These are phyloP conservation scores for Oryzias curvinotus DNA, from an alignment of 2,113 vertebrate species.

Conservation along the genomic window DNA sequence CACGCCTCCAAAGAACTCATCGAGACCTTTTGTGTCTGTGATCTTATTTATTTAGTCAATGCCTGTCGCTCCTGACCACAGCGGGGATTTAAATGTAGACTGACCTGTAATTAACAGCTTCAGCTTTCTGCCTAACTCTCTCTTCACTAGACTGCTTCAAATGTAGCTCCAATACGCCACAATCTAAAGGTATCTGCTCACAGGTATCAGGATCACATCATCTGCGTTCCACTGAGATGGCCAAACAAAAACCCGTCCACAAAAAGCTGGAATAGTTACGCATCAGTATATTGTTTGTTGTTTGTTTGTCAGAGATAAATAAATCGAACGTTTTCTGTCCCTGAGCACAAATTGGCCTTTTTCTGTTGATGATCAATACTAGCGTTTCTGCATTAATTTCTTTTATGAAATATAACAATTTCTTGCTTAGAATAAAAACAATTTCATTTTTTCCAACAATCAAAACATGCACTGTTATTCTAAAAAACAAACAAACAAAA, in stretches of 20 bases:
- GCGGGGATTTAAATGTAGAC: too few relatives aligned
- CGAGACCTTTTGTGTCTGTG: neutral
- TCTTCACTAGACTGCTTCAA: too few relatives aligned
- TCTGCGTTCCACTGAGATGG: too few relatives aligned
- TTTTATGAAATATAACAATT: constrained; percentile 6
- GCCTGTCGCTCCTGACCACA: too few relatives aligned
- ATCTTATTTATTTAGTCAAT: neutral
- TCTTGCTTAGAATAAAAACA: constrained; percentile 20
- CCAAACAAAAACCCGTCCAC: too few relatives aligned
- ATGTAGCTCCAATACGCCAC: too few relatives aligned
- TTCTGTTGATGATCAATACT: constrained; percentile 19
- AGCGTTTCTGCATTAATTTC: constrained; percentile 24
- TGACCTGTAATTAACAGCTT: too few relatives aligned
- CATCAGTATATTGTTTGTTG: neutral
- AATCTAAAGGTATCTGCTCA: too few relatives aligned
- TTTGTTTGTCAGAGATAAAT: neutral
- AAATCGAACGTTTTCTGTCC: neutral
- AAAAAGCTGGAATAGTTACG: too few relatives aligned
- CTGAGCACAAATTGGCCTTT: constrained; percentile 6
- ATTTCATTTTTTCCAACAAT: neutral
- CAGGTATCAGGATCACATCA: too few relatives aligned
- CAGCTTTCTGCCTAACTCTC: too few relatives aligned
- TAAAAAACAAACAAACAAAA: constrained; percentile 7
- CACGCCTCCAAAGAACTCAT: neutral
- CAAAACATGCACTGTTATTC: neutral